Conservation (phyloP, 2,113 vertebrate species). For the Myanophis thanlyinensis region DNA sequence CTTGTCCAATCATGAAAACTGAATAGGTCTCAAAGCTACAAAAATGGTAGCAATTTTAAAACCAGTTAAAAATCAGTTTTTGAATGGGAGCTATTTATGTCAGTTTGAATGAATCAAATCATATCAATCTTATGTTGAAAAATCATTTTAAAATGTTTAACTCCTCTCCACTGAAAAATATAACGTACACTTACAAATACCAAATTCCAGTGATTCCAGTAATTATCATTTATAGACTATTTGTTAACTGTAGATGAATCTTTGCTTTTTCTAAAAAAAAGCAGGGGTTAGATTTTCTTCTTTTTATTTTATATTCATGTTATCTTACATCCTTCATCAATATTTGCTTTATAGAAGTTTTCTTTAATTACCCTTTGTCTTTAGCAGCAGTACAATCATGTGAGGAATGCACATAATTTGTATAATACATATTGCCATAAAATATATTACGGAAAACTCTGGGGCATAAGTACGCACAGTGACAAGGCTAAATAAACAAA, state of each 20-base stretch:
- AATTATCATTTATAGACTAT: background rate
- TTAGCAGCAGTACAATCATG: background rate
- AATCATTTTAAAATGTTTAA: background rate
- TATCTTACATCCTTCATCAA: background rate
- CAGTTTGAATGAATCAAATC: background rate
- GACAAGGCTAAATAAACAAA: background rate
- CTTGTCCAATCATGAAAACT: background rate
- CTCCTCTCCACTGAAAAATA: background rate
- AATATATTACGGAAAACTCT: background rate
- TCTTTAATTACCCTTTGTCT: background rate
- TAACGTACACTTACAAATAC: background rate
- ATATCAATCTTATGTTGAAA: background rate
- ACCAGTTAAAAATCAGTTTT: background rate
- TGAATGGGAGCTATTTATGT: background rate
- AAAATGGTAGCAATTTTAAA: background rate
- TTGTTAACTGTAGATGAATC: background rate
- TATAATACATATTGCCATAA: background rate
- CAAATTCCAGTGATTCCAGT: background rate
- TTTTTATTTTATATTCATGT: background rate
- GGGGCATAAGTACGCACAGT: background rate
- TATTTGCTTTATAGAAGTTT: background rate
- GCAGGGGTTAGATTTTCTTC: background rate
- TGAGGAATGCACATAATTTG: background rate
- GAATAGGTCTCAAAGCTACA: background rate
- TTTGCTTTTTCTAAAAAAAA: background rate